Conservation (phyloP, 2,888 invertebrate genomes). For the Dendrolimus pini region DNA sequence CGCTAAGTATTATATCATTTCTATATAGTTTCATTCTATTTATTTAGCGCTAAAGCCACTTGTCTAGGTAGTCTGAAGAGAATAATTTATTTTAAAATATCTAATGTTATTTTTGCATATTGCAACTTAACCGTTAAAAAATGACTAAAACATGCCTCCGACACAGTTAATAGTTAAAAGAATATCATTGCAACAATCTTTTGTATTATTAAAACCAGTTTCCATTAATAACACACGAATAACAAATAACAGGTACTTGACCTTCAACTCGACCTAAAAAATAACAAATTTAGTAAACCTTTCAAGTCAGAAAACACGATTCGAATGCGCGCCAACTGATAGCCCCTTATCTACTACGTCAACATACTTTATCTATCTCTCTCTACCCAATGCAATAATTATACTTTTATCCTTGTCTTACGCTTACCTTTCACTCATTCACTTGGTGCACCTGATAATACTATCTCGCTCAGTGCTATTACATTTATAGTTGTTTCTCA, state of each 20-base stretch:
- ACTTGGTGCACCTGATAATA: not conserved
- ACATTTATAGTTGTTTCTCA: slow-evolving; percentile 9
- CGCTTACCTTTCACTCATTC: slow-evolving; percentile 14
- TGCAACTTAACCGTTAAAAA: too few relatives aligned
- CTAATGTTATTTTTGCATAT: too few relatives aligned
- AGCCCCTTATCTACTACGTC: slow-evolving; percentile 74
- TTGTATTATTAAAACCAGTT: too few relatives aligned
- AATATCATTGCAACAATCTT: too few relatives aligned
- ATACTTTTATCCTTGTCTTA: slow-evolving; percentile 27
- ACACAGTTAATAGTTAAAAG: too few relatives aligned
- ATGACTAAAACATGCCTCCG: too few relatives aligned
- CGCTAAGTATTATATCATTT: too few relatives aligned
- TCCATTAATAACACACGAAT: too few relatives aligned
- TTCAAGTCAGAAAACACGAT: slow-evolving; percentile 43
- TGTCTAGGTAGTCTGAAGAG: too few relatives aligned
- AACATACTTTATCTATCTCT: slow-evolving; percentile 54
- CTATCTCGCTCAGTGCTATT: not conserved
- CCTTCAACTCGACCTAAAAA: slow-evolving; percentile 8
- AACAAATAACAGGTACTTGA: slow-evolving; percentile 4
- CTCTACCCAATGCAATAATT: slow-evolving; percentile 28
- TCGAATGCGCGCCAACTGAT: slow-evolving; percentile 54
- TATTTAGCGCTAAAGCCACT: too few relatives aligned
- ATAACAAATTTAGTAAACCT: slow-evolving; percentile 13
- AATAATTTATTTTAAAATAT: too few relatives aligned
- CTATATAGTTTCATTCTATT: too few relatives aligned